phyloP scores from a whole-genome alignment of 2,113 vertebrate genomes.

The Apteryx mantelli region DNA sequence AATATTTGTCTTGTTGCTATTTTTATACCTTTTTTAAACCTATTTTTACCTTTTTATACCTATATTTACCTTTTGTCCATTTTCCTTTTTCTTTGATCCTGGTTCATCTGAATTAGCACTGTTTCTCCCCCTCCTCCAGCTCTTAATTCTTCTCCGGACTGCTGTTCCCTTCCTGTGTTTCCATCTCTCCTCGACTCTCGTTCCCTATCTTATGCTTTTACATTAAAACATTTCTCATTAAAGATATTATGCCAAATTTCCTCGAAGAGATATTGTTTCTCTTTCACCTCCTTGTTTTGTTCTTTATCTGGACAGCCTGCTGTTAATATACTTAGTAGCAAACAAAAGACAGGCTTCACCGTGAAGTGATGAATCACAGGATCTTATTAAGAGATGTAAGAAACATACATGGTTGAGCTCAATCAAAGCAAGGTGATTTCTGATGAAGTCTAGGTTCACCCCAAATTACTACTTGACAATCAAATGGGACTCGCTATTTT shows the following conservation, averaged over 20 bases:
- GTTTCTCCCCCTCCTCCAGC: neutral
- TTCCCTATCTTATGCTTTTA: neutral
- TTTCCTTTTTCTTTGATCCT: constrained; percentile 19
- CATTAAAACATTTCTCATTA: constrained; percentile 12
- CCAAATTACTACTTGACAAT: neutral
- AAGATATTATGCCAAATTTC: constrained; percentile 39
- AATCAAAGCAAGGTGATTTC: neutral
- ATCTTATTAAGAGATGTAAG: neutral
- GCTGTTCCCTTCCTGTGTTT: neutral
- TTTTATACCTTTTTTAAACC: constrained; percentile 13
- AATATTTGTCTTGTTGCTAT: neutral
- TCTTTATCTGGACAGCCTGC: constrained; percentile 1
- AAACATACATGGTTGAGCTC: neutral
- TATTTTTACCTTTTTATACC: neutral
- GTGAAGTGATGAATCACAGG: neutral
- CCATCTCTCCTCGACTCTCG: neutral
- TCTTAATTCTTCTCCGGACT: constrained; percentile 33
- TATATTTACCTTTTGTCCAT: constrained; percentile 19
- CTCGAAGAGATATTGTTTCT: constrained; percentile 8
- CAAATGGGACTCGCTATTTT: neutral
- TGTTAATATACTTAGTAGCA: neutral
- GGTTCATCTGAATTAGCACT: neutral
- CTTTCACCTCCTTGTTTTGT: constrained; percentile 32
- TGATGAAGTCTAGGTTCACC: neutral
- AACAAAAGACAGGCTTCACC: neutral